phyloP scores from a whole-genome alignment of 2,888 invertebrate species.

The Phengaris alcon region DNA sequence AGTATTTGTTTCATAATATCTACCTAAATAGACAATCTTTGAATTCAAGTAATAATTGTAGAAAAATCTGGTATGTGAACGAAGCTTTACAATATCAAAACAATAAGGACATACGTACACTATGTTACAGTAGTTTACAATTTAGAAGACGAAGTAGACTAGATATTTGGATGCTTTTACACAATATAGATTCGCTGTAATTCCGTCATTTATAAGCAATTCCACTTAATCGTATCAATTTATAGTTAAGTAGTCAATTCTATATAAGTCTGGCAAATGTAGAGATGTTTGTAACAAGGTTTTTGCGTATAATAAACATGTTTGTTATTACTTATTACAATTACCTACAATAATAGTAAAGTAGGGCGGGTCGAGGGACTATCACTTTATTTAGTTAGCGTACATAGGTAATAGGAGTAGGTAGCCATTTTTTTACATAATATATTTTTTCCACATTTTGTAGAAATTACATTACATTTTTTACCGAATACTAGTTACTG shows the following conservation, averaged over 20 bases:
- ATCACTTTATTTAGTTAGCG: not conserved
- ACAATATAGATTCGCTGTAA: slow-evolving; percentile 70
- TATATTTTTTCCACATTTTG: not conserved
- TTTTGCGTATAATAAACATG: slow-evolving; percentile 31
- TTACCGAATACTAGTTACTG: not conserved
- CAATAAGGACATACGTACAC: slow-evolving; percentile 72
- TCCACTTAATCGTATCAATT: slow-evolving; percentile 61
- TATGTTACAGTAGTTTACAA: slow-evolving; percentile 48
- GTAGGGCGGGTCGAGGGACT: not conserved
- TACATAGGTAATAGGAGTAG: not conserved
- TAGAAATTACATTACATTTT: not conserved
- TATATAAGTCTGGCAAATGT: slow-evolving; percentile 54
- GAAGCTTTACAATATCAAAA: slow-evolving; percentile 70
- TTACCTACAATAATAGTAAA: not conserved
- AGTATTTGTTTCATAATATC: not conserved
- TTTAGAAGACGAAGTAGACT: slow-evolving; percentile 60
- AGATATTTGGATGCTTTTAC: slow-evolving; percentile 78
- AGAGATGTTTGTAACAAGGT: slow-evolving; percentile 47
- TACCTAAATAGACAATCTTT: not conserved
- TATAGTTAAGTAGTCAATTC: slow-evolving; percentile 67
- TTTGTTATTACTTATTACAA: slow-evolving; percentile 12
- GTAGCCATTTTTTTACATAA: not conserved
- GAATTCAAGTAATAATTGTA: not conserved
- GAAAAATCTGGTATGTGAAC: slow-evolving; percentile 38
- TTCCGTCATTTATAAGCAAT: slow-evolving; percentile 58